These are phyloP conservation scores for Cantharis rufa DNA, from an alignment of 2,888 invertebrate species.

Conservation along the genomic window DNA sequence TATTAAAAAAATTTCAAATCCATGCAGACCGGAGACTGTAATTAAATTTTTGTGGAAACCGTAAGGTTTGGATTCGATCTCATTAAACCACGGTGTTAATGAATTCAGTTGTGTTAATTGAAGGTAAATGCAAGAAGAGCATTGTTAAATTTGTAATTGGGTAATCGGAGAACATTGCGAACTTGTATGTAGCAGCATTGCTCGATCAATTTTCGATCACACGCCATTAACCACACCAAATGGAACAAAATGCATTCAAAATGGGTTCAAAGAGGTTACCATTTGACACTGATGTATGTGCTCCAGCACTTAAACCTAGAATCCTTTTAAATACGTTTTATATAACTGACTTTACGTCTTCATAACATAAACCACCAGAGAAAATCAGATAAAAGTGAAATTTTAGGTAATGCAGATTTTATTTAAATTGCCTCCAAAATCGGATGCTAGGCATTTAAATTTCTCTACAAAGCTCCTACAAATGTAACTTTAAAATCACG, in stretches of 20 bases:
- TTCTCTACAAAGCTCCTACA: neutral
- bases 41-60: neutral
- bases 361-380: neutral
- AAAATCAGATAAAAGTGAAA: slow-evolving; percentile 19
- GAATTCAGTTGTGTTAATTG: neutral
- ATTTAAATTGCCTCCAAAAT: slow-evolving; percentile 21
- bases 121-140: slow-evolving; percentile 1
- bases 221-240: slow-evolving; percentile 31
- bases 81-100: neutral
- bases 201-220: slow-evolving; percentile 31
- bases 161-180: slow-evolving; percentile 19
- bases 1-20: neutral
- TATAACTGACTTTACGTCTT: slow-evolving; percentile 17
- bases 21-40: neutral
- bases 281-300: slow-evolving; percentile 35
- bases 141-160: slow-evolving; percentile 19
- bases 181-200: slow-evolving; percentile 3
- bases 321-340: slow-evolving; percentile 22
- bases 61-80: neutral
- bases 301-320: slow-evolving; percentile 29
- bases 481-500: neutral
- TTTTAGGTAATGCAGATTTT: slow-evolving; percentile 22
- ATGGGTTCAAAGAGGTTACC: slow-evolving; percentile 25
- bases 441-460: neutral
- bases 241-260: slow-evolving; percentile 32